These are phyloP conservation scores for Gallinago solitaria DNA, from an alignment of 2,797 vertebrate genomes.

Conservation along the genomic window DNA sequence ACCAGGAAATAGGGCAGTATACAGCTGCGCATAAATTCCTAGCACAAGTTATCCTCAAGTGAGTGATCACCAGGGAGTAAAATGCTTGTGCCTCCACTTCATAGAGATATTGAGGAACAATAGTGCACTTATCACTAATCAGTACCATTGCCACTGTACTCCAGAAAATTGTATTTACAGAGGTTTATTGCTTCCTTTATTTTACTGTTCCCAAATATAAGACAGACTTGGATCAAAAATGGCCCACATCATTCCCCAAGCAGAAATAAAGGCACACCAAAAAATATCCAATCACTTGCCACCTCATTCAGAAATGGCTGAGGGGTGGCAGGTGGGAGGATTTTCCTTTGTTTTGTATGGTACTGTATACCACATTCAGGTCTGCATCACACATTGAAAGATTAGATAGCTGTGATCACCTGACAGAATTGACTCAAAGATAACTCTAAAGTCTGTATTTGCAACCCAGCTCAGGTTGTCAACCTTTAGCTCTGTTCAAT, in stretches of 20 bases:
- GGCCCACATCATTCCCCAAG: not conserved
- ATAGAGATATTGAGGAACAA: not conserved
- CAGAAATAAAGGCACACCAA: not conserved
- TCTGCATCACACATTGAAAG: not conserved
- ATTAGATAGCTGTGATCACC: not conserved
- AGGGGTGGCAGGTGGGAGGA: not conserved
- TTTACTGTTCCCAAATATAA: not conserved
- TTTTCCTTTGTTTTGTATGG: not conserved
- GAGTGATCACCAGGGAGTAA: conserved; percentile 57
- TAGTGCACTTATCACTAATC: not conserved
- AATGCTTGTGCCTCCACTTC: conserved; percentile 17
- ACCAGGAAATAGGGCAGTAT: conserved; percentile 46
- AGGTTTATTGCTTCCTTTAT: not conserved
- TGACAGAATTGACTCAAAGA: not conserved
- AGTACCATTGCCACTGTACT: not conserved
- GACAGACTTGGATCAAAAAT: not conserved
- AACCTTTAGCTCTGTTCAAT: not conserved
- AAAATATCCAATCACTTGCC: not conserved
- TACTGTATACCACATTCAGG: not conserved
- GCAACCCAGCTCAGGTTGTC: not conserved
- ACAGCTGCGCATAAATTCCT: conserved; percentile 34
- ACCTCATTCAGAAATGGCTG: not conserved
- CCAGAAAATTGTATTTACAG: conserved; percentile 1
- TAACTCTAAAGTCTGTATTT: not conserved
- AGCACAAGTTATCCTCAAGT: conserved; percentile 17